phyloP scores from a whole-genome alignment of 2,113 vertebrate genomes.

The Okapia johnstoni region DNA sequence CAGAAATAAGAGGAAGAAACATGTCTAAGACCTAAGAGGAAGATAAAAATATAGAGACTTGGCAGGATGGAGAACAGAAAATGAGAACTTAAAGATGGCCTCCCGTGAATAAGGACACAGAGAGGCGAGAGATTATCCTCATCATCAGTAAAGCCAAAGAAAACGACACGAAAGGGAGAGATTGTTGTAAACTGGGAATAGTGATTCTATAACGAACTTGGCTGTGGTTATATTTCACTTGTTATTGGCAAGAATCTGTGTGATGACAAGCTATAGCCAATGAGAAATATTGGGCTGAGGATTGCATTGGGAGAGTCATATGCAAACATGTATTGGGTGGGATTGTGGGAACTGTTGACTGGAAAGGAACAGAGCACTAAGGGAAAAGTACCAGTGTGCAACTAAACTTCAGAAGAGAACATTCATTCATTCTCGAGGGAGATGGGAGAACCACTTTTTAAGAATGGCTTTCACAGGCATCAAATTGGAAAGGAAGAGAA shows the following conservation, averaged over 20 bases:
- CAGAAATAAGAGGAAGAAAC: not conserved
- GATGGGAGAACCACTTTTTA: not conserved
- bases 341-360: not conserved
- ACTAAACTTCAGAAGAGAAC: not conserved
- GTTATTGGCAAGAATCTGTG: slow-evolving; percentile 36
- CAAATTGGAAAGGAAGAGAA: not conserved
- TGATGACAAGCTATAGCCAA: not conserved
- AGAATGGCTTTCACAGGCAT: not conserved
- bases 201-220: not conserved
- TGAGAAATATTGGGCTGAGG: slow-evolving; percentile 6
- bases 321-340: not conserved
- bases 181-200: not conserved
- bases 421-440: not conserved
- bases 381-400: not conserved
- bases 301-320: not conserved
- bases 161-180: not conserved
- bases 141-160: not conserved
- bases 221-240: slow-evolving; percentile 16
- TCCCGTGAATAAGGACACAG: not conserved
- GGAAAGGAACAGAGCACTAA: not conserved
- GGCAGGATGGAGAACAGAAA: not conserved
- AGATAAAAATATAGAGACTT: not conserved
- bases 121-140: not conserved
- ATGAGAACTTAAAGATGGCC: not conserved
- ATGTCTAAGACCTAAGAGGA: not conserved